Conservation (phyloP, 2,888 invertebrate genomes). For the Athetis lepigone region DNA sequence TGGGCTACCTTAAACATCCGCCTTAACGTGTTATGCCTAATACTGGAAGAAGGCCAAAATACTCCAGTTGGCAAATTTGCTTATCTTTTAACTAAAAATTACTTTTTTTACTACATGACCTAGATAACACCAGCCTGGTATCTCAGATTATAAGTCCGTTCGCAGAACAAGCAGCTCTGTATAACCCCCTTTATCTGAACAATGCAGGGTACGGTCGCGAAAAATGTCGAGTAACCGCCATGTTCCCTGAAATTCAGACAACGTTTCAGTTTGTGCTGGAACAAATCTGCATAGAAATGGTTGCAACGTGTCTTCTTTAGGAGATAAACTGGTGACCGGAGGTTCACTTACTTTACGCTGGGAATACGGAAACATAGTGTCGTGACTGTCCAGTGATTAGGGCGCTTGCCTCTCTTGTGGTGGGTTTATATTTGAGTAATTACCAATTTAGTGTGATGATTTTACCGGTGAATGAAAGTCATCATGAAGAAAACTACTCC, state of each 20-base stretch:
- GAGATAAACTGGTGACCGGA: background rate
- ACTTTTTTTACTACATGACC: background rate
- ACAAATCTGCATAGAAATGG: conserved; percentile 26
- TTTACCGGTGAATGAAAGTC: too few species aligned
- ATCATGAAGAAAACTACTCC: too few species aligned
- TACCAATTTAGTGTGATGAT: too few species aligned
- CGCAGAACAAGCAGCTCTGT: conserved; percentile 19
- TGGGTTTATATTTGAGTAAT: too few species aligned
- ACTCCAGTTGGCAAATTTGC: too few species aligned
- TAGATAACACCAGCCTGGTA: background rate
- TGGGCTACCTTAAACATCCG: too few species aligned
- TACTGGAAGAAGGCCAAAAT: too few species aligned
- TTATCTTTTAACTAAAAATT: background rate
- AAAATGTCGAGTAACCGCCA: conserved; percentile 40
- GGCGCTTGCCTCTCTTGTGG: too few species aligned
- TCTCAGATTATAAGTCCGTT: background rate
- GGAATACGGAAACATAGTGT: too few species aligned
- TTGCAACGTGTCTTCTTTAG: conserved; percentile 3
- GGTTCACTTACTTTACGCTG: background rate
- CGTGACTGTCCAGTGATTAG: too few species aligned
- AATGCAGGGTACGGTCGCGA: conserved; percentile 38
- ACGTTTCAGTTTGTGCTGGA: conserved; percentile 13
- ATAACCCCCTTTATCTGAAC: conserved; percentile 54
- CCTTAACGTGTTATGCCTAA: too few species aligned
- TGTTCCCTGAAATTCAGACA: conserved; percentile 31